Percentiles rank a stretch among this genome's conserved stretches.
Evolutionary conservation across 1,140 invertebrate genomes (phyloP).

Genomic region (Lasioglossum albipes): DNA sequence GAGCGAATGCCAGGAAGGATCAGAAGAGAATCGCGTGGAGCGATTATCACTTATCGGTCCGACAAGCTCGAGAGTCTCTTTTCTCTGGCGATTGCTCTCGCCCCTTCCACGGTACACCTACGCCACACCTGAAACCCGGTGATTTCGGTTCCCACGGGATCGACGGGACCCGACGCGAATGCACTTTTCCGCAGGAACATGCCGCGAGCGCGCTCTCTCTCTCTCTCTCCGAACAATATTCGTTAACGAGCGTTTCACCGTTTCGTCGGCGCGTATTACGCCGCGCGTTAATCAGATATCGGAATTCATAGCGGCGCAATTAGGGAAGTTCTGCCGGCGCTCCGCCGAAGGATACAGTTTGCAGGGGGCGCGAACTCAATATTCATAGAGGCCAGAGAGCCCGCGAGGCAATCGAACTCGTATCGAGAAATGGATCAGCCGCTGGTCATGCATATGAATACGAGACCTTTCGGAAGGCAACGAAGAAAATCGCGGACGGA

Average conservation of each 20-base stretch:
- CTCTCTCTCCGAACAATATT: constrained; percentile 19
- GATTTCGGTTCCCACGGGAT: neutral
- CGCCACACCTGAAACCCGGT: neutral
- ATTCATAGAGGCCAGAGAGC: constrained; percentile 14
- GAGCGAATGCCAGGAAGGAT: neutral
- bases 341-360: constrained; percentile 7
- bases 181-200: neutral
- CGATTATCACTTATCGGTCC: neutral
- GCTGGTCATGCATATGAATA: constrained; percentile 19
- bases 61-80: neutral
- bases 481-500: neutral
- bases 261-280: constrained; percentile 6
- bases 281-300: constrained; percentile 33
- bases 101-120: no score
- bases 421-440: constrained; percentile 30
- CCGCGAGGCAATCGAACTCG: constrained; percentile 28
- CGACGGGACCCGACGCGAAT: neutral
- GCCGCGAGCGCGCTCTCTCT: neutral
- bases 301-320: constrained; percentile 21
- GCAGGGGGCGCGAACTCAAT: neutral
- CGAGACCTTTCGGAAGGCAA: neutral
- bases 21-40: neutral
- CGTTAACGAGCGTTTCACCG: constrained; percentile 35
- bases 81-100: no score
- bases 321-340: constrained; percentile 14